Conservation (phyloP, 1,140 invertebrate species). For the Drosophila bocqueti region DNA sequence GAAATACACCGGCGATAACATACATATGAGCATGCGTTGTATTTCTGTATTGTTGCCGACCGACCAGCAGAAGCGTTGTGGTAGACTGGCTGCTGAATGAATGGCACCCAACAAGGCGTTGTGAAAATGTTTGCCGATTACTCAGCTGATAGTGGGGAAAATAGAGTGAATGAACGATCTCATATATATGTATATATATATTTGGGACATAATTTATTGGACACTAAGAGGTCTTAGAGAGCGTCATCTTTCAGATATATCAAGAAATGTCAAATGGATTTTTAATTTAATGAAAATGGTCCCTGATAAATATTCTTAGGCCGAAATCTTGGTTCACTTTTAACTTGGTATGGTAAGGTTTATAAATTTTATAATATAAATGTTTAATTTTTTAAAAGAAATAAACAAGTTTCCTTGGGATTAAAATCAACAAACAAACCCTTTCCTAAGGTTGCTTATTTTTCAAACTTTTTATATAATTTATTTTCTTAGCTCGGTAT, state of each 20-base stretch:
- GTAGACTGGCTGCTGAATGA: constrained; percentile 68
- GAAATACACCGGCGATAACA: constrained; percentile 32
- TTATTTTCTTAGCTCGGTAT: not conserved
- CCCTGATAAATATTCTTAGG: not conserved
- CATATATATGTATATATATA: not conserved
- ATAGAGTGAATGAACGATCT: constrained; percentile 29
- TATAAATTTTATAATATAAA: too few species aligned
- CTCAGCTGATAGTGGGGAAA: constrained; percentile 28
- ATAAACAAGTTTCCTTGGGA: not conserved
- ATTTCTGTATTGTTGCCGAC: constrained; percentile 32
- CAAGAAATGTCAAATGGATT: not conserved
- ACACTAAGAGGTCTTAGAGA: not conserved
- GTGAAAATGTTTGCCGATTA: constrained; percentile 29
- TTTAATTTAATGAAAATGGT: not conserved
- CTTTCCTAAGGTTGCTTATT: too few species aligned
- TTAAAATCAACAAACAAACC: not conserved
- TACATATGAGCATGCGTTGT: constrained; percentile 10
- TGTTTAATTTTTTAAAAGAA: not conserved
- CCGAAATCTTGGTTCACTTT: not conserved
- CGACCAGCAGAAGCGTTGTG: constrained; percentile 29
- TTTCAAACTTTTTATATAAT: too few species aligned
- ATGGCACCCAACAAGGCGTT: constrained; percentile 49
- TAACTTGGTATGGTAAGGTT: accelerated
- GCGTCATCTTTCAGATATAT: constrained; percentile 5
- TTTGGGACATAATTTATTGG: constrained; percentile 1